Percentiles rank a stretch among this genome's conserved stretches.
Conservation (phyloP, 2,113 vertebrate species). For the Sciurus niger region DNA sequence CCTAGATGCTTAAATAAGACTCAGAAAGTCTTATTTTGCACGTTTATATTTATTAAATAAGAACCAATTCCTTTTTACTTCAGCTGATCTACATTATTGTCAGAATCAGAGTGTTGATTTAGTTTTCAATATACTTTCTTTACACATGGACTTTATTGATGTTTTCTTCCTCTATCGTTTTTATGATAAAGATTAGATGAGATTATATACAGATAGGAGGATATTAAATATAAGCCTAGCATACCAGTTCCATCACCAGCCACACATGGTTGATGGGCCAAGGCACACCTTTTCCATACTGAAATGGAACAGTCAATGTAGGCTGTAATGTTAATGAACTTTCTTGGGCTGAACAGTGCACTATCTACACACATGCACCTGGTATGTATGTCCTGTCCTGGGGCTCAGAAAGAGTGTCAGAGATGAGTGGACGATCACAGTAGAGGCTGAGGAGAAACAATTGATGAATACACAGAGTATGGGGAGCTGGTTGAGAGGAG, state of each 20-base stretch:
- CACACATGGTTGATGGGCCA: background rate
- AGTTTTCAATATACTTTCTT: background rate
- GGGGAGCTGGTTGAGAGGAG: background rate
- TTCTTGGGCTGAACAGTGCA: background rate
- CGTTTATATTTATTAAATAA: background rate
- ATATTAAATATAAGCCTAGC: background rate
- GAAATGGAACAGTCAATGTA: background rate
- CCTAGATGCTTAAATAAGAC: slow-evolving; percentile 20
- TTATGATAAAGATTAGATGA: background rate
- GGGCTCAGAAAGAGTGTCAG: background rate
- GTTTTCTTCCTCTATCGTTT: background rate
- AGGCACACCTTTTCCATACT: background rate
- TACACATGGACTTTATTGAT: background rate
- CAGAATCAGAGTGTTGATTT: background rate
- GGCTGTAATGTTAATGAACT: background rate
- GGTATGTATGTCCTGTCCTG: background rate
- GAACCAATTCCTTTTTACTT: background rate
- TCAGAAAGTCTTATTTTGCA: slow-evolving; percentile 44
- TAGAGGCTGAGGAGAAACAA: background rate
- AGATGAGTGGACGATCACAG: background rate
- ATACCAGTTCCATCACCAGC: background rate
- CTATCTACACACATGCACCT: background rate
- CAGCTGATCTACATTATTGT: background rate
- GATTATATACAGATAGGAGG: background rate
- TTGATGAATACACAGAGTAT: too few species aligned